A percentile compares a stretch with the other conserved stretches of the same genome.
These are phyloP conservation scores for Podarcis muralis DNA, from an alignment of 2,113 vertebrate genomes.

Conservation along the genomic window DNA sequence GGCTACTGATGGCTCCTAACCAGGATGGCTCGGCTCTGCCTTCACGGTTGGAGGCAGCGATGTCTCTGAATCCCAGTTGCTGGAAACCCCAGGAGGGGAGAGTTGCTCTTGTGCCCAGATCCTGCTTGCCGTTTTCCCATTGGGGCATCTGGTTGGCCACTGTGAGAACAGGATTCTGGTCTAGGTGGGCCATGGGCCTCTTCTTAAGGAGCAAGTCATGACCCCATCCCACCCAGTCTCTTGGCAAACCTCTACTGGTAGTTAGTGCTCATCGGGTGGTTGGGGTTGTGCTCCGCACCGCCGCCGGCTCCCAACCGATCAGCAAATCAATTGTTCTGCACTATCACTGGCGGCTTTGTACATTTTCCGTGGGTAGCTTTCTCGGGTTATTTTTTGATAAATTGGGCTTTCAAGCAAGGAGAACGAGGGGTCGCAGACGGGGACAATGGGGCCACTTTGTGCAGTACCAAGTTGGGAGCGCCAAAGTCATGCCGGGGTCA, in stretches of 20 bases:
- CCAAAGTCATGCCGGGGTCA: conserved; percentile 71
- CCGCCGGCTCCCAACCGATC: conserved; percentile 70
- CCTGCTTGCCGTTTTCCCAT: not conserved
- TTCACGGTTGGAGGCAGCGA: no score
- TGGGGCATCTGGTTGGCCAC: no score
- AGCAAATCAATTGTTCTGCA: conserved; percentile 74
- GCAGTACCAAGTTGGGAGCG: conserved; percentile 71
- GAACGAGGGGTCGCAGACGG: conserved; percentile 72
- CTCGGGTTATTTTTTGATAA: conserved; percentile 66
- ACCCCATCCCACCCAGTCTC: not conserved
- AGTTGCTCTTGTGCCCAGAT: no score
- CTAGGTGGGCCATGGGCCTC: no score
- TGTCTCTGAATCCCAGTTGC: no score
- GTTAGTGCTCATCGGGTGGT: not conserved
- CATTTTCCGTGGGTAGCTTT: conserved; percentile 30
- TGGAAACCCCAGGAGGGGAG: no score
- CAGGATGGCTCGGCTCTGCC: no score
- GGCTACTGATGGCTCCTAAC: no score
- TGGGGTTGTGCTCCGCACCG: conserved; percentile 31
- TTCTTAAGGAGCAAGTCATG: no score
- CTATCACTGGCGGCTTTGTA: conserved; percentile 77
- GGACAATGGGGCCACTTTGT: conserved; percentile 76
- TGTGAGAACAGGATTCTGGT: no score
- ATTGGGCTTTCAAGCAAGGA: conserved; percentile 75
- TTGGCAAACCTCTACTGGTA: not conserved